A percentile compares a stretch with the other conserved stretches of the same genome.
These are phyloP conservation scores for Origma solitaria DNA, from an alignment of 2,113 vertebrate species.

Conservation along the genomic window DNA sequence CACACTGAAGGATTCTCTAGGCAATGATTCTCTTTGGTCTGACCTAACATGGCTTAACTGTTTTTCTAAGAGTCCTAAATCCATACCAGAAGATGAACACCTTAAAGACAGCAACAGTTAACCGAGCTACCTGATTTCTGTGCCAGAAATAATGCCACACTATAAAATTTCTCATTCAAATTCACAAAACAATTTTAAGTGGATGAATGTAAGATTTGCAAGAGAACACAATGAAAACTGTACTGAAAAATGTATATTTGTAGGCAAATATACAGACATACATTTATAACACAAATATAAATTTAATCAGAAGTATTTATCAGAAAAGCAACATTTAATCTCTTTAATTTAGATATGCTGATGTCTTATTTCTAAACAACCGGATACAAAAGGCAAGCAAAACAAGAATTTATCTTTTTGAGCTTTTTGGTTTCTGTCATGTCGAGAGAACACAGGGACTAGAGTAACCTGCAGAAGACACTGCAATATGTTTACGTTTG, in stretches of 20 bases:
- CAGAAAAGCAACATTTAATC: not conserved
- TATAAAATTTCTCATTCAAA: not conserved
- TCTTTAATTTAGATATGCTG: not conserved
- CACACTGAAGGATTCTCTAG: not conserved
- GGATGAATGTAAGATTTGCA: not conserved
- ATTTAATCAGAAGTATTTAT: not conserved
- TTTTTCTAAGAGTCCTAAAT: not conserved
- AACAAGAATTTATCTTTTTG: not conserved
- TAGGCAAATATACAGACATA: not conserved
- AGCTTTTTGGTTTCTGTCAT: not conserved
- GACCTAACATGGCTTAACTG: not conserved
- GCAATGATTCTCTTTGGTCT: not conserved
- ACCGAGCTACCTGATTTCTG: not conserved
- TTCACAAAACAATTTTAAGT: not conserved
- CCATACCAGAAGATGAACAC: not conserved
- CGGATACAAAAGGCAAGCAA: not conserved
- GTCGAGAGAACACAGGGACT: not conserved
- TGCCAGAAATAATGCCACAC: not conserved
- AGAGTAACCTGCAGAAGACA: not conserved
- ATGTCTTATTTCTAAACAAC: not conserved
- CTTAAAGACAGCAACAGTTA: not conserved
- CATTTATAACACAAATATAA: not conserved
- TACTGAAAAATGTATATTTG: not conserved
- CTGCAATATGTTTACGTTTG: not conserved
- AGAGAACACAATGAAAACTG: not conserved